Base-by-base conservation (phyloP, 2,113 vertebrate species). In the Limanda limanda region DNA sequence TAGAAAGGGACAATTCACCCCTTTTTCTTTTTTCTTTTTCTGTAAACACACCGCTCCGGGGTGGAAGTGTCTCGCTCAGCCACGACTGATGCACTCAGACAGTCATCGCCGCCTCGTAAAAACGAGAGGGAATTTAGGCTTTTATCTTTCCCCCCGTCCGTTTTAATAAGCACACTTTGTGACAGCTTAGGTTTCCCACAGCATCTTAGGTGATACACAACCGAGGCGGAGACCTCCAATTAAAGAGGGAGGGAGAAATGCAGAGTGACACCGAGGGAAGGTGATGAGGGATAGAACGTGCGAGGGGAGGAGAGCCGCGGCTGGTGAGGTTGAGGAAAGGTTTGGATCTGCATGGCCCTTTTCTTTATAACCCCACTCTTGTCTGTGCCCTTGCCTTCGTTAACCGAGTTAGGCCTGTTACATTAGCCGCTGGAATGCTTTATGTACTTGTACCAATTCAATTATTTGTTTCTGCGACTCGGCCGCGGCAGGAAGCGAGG, bases 371-470 rank as follows among this genome's bases (percentile, higher is more conserved):
- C 88, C 89, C 80, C 91, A 90, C 85, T 90, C 74, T 73, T 82
- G 82, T 90, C 91, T 76, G 84, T 77, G 76, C 78, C 80, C 88
- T 89, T 84, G 91, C 87, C 89, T 91, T 88, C 82, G 90, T 94
- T 94, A 96, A 95, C 94, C 91, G 88, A 90, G 89, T 95, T 95
- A 94, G 71, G 83, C 78, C 65, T 91, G 91, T 94, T 96, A 94
- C 93, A 95, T 94, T 93, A 95, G 90, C 92, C 90, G 89, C 95
- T 93, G 92, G 93, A 86, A 93, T 93, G 95, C 86, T 96, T 95
- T 95, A 94, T 95, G 92, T 90, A 94, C 95, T 96, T 85, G 86
- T 87, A 94, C 91, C 93, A 96, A 96, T 96, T 95, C 94, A 95
- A 95, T 95, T 94, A 94, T 95, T 96, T 95, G 94, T 95, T 91